Evolutionary conservation across 2,113 vertebrate species (phyloP).

Genomic region (Heliornis fulica): DNA sequence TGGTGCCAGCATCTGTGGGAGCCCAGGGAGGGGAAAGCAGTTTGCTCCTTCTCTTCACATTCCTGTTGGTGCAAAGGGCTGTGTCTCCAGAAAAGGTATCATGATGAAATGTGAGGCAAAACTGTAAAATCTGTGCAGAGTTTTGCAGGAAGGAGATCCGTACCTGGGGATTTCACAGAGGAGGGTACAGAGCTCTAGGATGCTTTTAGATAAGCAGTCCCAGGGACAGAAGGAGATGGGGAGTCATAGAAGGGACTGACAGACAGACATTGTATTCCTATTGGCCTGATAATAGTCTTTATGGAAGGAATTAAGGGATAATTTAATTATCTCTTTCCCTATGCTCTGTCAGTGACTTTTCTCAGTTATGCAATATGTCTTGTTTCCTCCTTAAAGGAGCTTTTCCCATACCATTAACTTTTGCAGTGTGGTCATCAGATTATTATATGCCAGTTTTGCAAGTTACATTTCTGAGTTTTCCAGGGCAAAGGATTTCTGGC

Average conservation of each 20-base stretch:
- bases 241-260: not conserved
- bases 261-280: not conserved
- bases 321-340: not conserved
- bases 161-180: not conserved
- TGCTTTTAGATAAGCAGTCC: not conserved
- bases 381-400: not conserved
- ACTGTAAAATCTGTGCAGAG: not conserved
- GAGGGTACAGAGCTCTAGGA: not conserved
- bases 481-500: not conserved
- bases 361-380: not conserved
- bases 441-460: not conserved
- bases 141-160: not conserved
- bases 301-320: not conserved
- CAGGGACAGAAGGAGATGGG: not conserved
- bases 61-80: not conserved
- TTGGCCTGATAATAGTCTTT: not conserved
- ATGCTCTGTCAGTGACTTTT: not conserved
- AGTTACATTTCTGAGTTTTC: not conserved
- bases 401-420: not conserved
- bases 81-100: not conserved
- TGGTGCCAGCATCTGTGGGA: not conserved
- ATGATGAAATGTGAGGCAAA: not conserved
- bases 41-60: not conserved
- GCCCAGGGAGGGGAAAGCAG: not conserved
- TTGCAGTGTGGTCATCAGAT: not conserved